Conservation (phyloP, 1,140 invertebrate genomes). For the Eufriesea mexicana region DNA sequence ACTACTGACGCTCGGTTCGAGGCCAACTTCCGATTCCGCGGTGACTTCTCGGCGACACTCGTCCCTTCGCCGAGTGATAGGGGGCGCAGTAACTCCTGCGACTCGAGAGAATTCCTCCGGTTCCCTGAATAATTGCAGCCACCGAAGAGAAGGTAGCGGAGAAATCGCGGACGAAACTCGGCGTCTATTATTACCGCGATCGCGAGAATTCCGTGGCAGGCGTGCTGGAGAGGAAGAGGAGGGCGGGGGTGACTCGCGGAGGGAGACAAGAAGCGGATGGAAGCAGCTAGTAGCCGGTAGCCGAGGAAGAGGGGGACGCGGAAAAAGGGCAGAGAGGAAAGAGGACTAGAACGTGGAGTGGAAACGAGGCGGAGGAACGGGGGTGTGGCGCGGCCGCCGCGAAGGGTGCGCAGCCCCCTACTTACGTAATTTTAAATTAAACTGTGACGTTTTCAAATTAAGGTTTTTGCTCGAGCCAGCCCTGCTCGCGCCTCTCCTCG, state of each 20-base stretch:
- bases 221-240: neutral
- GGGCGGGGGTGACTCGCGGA: neutral
- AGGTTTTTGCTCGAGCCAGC: slow-evolving; percentile 77
- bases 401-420: slow-evolving; percentile 65
- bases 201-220: slow-evolving; percentile 54
- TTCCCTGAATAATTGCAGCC: slow-evolving; percentile 69
- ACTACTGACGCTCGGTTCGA: too few species aligned
- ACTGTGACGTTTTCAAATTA: slow-evolving; percentile 83
- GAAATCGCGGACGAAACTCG: slow-evolving; percentile 64
- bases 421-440: slow-evolving; percentile 82
- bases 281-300: slow-evolving; percentile 8
- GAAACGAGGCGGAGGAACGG: slow-evolving; percentile 17
- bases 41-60: too few species aligned
- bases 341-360: neutral
- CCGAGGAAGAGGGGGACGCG: slow-evolving; percentile 24
- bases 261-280: slow-evolving; percentile 30
- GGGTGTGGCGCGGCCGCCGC: slow-evolving; percentile 12
- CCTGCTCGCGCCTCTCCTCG: slow-evolving; percentile 35
- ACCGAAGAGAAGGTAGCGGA: slow-evolving; percentile 27
- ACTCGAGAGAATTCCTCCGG: slow-evolving; percentile 61
- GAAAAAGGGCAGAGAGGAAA: slow-evolving; percentile 26
- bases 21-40: too few species aligned
- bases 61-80: too few species aligned
- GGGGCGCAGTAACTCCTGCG: too few species aligned
- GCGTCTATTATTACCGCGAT: slow-evolving; percentile 72